Evolutionary conservation across 2,113 vertebrate genomes (phyloP), one percentile per base, ranked within the genome.

Genomic region (Fulmarus glacialis): DNA sequence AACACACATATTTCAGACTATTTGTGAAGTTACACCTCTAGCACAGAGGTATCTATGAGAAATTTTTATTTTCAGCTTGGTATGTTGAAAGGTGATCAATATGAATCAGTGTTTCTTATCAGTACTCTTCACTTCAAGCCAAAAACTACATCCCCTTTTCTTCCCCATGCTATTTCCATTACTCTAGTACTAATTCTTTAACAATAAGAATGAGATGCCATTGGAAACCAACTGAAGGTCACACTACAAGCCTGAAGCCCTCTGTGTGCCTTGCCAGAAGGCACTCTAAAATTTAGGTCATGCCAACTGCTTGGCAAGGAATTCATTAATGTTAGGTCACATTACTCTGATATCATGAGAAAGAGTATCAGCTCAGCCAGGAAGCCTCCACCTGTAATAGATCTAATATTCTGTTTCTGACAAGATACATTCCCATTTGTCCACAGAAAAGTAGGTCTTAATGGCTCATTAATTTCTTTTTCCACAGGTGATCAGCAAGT

Each of bases 291-390:
- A 91, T 70, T 62, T 90, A 72, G 78, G 79, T 91, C 71, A 83
- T 1, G n/a, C 87, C 95, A 97, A 79, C 60, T 77, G 66, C 70
- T 91, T 68, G 82, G 84, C 84, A 72, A 94, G 47, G 66, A 82
- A 80, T 85, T 87, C 17, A 85, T 80, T 87, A 91, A 60, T 20
- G n/a, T 83, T 91, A 53, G 79, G 43, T 96, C 84, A 95, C 34
- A 64, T 86, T 74, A 55, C 47, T 82, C 23, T 13, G 3, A 32
- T 43, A 70, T 29, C 48, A 85, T 1, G 45, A 81, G 50, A 80
- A 86, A 83, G 40, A 45, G 3, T 11, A 91, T 74, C 68, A 85
- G 70, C 74, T 87, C 73, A 70, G 70, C 48, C 53, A 73, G 72
- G 52, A 94, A 74, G 32, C n/a, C 20, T 84, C 81, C 78, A 94